These are phyloP conservation scores for Corydoras maculifer DNA, from an alignment of 2,113 vertebrate species.

Conservation along the genomic window DNA sequence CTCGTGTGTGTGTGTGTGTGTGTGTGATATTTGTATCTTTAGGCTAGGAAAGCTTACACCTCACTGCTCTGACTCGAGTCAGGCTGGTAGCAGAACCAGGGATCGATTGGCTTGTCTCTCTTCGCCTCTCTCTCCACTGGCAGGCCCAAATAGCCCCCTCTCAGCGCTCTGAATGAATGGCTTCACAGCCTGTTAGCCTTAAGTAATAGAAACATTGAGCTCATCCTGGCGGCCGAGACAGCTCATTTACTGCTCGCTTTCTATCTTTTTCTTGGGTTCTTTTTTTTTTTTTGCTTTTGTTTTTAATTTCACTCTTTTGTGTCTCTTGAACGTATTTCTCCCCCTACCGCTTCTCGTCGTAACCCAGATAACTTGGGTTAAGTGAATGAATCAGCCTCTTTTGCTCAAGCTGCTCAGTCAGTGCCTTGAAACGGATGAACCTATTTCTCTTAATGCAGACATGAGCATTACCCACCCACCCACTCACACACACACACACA, in stretches of 20 bases:
- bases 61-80: constrained; percentile 54
- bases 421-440: constrained; percentile 90
- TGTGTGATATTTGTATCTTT: constrained; percentile 60
- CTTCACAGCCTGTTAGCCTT: constrained; percentile 97
- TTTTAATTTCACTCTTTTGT: no score
- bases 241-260: constrained; percentile 88
- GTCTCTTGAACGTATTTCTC: neutral
- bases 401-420: constrained; percentile 85
- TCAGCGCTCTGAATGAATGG: constrained; percentile 86
- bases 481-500: neutral
- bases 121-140: constrained; percentile 51
- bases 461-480: constrained; percentile 80
- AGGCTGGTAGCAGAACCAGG: constrained; percentile 64
- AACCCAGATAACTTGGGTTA: constrained; percentile 89
- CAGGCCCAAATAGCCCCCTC: constrained; percentile 78
- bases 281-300: no score
- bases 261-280: constrained; percentile 48
- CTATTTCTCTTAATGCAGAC: constrained; percentile 97
- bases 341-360: constrained; percentile 59
- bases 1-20: constrained; percentile 64
- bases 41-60: constrained; percentile 60
- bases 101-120: constrained; percentile 61
- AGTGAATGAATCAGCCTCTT: constrained; percentile 80
- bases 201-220: constrained; percentile 98
- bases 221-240: constrained; percentile 91